Conservation (phyloP, 2,797 vertebrate genomes). For the Hozukius guyotensis region DNA sequence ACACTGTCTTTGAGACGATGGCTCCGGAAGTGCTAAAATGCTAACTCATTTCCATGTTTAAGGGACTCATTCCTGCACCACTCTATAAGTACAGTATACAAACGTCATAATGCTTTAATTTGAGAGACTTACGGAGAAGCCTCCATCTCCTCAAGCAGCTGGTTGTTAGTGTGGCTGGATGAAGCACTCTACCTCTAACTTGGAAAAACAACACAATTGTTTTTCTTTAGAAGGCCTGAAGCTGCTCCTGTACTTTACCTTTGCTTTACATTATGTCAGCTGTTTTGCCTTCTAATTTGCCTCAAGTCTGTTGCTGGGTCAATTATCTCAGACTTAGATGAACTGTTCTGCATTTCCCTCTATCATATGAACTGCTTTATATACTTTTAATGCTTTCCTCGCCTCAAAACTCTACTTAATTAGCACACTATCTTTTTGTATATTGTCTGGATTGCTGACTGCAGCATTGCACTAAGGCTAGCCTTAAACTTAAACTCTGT, state of each 20-base stretch:
- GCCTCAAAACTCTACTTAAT: background rate
- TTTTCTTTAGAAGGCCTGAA: background rate
- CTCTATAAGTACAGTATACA: background rate
- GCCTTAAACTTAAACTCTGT: background rate
- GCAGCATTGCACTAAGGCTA: background rate
- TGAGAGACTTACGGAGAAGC: background rate
- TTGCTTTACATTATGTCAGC: background rate
- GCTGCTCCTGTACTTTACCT: background rate
- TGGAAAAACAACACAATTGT: background rate
- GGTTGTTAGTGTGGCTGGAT: background rate
- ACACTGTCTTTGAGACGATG: too few relatives aligned
- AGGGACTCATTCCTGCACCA: too few relatives aligned
- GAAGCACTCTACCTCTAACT: background rate
- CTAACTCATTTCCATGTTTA: fast-evolving
- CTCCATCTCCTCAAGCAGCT: background rate
- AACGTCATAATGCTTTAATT: background rate
- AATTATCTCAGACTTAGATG: background rate
- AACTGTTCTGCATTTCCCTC: background rate
- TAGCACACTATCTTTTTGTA: background rate
- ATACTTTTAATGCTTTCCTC: background rate
- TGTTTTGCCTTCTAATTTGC: background rate
- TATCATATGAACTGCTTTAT: background rate
- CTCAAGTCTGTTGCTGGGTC: background rate
- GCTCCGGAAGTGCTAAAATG: fast-evolving
- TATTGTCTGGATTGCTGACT: background rate